These are phyloP conservation scores for Mesocentrotus franciscanus DNA, from an alignment of 53 echinoderm and acorn worm species.

Conservation along the genomic window DNA sequence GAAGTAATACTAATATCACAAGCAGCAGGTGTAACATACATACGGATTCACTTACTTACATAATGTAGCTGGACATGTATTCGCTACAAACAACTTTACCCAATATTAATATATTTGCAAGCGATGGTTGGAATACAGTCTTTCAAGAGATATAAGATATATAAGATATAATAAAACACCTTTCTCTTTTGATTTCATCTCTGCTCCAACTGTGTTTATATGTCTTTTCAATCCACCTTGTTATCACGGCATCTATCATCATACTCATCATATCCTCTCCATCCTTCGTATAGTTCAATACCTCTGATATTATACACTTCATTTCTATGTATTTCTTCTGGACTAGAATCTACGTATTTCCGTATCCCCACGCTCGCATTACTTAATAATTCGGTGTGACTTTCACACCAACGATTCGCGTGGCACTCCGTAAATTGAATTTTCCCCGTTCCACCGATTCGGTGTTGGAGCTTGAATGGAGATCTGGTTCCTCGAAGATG, in stretches of 20 bases:
- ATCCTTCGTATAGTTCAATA: background rate
- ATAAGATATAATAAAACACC: background rate
- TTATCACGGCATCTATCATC: background rate
- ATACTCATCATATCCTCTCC: background rate
- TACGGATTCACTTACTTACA: too few species aligned
- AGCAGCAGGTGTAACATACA: background rate
- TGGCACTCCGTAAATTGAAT: slow-evolving; percentile 55
- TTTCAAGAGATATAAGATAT: background rate
- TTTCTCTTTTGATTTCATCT: background rate
- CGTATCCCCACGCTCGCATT: slow-evolving; percentile 28
- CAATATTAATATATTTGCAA: background rate
- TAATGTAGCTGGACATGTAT: background rate
- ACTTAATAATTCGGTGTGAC: slow-evolving; percentile 66
- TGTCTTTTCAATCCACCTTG: background rate
- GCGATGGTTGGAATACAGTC: background rate
- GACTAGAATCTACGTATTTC: background rate
- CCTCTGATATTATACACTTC: background rate
- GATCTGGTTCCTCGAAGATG: background rate
- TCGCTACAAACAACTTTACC: background rate
- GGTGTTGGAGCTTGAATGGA: background rate
- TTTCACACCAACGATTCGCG: slow-evolving; percentile 46
- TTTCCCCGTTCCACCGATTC: background rate
- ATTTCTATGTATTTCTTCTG: background rate
- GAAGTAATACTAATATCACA: too few species aligned
- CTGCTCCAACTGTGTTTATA: background rate